Conservation (phyloP, 2,113 vertebrate genomes). For the Hyperoodon ampullatus region DNA sequence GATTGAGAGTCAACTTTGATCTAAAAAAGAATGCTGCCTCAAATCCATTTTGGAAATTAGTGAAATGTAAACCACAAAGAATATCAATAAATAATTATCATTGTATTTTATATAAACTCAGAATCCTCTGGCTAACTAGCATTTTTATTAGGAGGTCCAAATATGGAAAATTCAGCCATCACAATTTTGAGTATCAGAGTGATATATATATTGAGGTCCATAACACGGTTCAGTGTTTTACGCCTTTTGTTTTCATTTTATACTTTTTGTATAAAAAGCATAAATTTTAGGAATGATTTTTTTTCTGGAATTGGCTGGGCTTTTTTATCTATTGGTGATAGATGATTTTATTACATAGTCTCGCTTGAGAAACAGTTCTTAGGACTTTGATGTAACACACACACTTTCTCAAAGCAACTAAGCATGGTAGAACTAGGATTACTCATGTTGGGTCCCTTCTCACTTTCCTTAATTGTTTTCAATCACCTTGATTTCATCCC, state of each 20-base stretch:
- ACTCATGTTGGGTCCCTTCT: background rate
- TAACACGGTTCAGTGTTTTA: background rate
- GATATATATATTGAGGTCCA: slow-evolving; percentile 20
- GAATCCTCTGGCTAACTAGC: slow-evolving; percentile 12
- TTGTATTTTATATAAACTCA: slow-evolving; percentile 11
- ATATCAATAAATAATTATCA: background rate
- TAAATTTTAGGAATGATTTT: background rate
- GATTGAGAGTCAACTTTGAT: background rate
- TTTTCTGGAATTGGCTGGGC: background rate
- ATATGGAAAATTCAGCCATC: slow-evolving; percentile 13
- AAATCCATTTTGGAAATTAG: slow-evolving; percentile 38
- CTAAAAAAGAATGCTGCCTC: background rate
- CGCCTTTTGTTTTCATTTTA: slow-evolving; percentile 31
- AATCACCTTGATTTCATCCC: background rate
- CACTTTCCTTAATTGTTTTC: slow-evolving; percentile 29
- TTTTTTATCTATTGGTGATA: background rate
- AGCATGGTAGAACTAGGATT: background rate
- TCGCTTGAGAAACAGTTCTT: slow-evolving; percentile 13
- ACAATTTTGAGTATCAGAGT: background rate
- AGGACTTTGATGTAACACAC: background rate
- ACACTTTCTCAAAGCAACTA: background rate
- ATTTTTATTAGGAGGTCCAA: slow-evolving; percentile 37
- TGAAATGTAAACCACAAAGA: slow-evolving; percentile 9
- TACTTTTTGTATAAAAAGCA: background rate
- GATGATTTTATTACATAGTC: background rate